Base-by-base conservation (phyloP, 2,888 invertebrate genomes). In the Amphimallon solstitiale region DNA sequence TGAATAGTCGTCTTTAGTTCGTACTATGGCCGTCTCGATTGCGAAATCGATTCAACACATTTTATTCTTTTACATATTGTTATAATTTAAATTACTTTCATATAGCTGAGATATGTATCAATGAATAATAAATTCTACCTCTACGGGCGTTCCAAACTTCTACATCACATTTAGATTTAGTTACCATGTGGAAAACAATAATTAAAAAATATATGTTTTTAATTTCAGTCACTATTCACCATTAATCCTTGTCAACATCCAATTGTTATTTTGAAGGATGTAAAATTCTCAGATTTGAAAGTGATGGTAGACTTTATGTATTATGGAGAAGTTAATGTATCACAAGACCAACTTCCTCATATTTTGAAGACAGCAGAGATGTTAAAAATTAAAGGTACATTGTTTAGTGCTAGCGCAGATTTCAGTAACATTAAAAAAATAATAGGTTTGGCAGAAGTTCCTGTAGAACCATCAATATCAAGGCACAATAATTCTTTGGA, bases 221-320 rank as follows among this genome's bases (percentile, higher is more conserved):
- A 67, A 59, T 83, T 84, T 23, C 84, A 93, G 91, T 88, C 91
- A 5, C 80, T 95, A 62, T 95, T 95, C 78, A 90, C 92, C 38
- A 89, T 92, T 70, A 94, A 94, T 83, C 94, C 94, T 7, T 93
- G 93, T 77, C 90, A 92, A 75, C 94, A 95, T 83, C 94, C 95
- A 3, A 94, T 95, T 75, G 94, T 95, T 52, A 94, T 95, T 75
- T 83, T 95, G 49, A 95, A 94, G 81, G 94, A 95, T 85, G 92
- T 95, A 7, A 91, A 92, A 76, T 94, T 92, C 78, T 88, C 90
- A 54, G 94, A 95, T 82, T 86, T 95, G 65, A 91, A 92, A 78
- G 92, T 92, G 23, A 92, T 95, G 88, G 93, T 95, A 7, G 93
- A 94, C 78, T 95, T 95, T 78, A 95, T 95, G 92, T 95, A 95